Evolutionary conservation across 2,113 vertebrate species (phyloP), one percentile per base, ranked within the genome.

Genomic region (Gallinago undulata): DNA sequence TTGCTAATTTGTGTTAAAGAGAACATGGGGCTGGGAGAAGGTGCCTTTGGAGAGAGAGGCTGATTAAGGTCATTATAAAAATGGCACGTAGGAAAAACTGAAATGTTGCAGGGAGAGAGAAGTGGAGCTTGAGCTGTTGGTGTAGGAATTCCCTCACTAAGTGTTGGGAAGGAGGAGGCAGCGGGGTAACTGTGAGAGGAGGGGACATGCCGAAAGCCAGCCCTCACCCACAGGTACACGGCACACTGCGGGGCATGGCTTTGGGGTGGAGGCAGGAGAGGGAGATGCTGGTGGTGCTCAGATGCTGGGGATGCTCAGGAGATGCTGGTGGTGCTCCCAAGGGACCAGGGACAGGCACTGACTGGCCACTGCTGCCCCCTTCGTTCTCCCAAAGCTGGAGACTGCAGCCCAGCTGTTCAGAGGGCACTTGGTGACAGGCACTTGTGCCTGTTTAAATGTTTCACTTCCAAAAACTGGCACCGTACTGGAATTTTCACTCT

Each of bases 221-320:
- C 50, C 43, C 69, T 23, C 3, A 3, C 4, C 43, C 10, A 0
- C 0, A 0, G 0, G 17, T 25, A 7, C 33, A 2, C 0, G 0
- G 72, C 67, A 14, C 9, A 0, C n/a, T 27, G 2, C 0, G 0
- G 51, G 1, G 3, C 5, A 28, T n/a, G 8, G 47, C 15, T 8
- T 7, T 14, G 6, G 63, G 68, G 15, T 11, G 11, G 70, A 28
- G 21, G 31, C 43, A 57, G 55, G 17, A 0, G 2, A 74, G 55
- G 68, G 59, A 73, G 27, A 1, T 25, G 55, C 77, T 13, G 57
- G 53, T 56, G 53, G 10, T 56, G 27, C 30, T 55, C 28, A 30
- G 53, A 10, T 30, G 16, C 28, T 78, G 60, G 3, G 7, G 43
- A 3, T 50, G 27, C 23, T 64, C 39, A 25, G 78, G 62, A 70